A percentile compares a stretch with the other conserved stretches of the same genome.
These are phyloP conservation scores for Alauda arvensis DNA, from an alignment of 2,797 vertebrate genomes.

Conservation along the genomic window DNA sequence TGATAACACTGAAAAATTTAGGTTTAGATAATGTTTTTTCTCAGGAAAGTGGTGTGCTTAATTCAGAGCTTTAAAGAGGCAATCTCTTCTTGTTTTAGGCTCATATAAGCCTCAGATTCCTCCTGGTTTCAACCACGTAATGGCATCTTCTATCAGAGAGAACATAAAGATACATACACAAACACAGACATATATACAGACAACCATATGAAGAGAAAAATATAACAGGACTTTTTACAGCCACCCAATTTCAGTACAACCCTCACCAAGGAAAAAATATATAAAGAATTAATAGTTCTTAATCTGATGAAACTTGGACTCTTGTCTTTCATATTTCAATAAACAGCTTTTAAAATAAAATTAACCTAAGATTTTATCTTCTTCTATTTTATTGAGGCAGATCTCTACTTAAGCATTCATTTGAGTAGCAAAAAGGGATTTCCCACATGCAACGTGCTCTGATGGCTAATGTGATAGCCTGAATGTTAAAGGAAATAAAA, in stretches of 20 bases:
- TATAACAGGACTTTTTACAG: background rate
- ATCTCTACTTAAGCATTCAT: background rate
- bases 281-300: background rate
- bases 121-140: background rate
- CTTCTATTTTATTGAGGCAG: background rate
- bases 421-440: background rate
- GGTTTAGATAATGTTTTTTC: background rate
- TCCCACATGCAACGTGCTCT: background rate
- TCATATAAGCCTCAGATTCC: background rate
- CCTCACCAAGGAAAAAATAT: background rate
- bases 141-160: background rate
- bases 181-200: background rate
- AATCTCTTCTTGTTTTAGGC: background rate
- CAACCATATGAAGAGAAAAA: background rate
- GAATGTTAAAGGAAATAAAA: background rate
- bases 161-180: background rate
- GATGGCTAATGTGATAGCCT: background rate
- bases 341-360: background rate
- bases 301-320: background rate
- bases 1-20: background rate
- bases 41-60: background rate
- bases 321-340: background rate
- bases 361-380: background rate
- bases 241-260: background rate
- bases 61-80: background rate